Percentiles rank a stretch among this genome's conserved stretches.
Evolutionary conservation across 2,797 vertebrate genomes (phyloP).

Genomic region (Rhincodon typus): DNA sequence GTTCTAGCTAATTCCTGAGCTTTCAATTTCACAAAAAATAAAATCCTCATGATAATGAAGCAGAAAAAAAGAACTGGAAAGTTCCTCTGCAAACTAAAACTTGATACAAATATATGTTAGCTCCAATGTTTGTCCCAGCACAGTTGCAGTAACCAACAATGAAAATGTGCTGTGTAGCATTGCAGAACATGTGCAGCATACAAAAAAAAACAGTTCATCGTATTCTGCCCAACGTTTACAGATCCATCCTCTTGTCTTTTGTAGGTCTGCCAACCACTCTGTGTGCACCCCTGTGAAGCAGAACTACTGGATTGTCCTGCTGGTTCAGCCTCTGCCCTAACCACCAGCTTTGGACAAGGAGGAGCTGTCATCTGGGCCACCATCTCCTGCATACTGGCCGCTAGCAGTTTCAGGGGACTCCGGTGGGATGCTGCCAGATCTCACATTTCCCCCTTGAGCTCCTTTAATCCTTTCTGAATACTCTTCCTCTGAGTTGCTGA

Average conservation of each 20-base stretch:
- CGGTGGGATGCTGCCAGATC: conserved; percentile 31
- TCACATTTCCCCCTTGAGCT: conserved; percentile 18
- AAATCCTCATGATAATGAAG: neutral
- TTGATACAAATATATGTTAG: neutral
- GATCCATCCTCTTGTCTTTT: conserved; percentile 37
- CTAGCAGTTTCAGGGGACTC: conserved; percentile 35
- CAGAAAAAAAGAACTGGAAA: neutral
- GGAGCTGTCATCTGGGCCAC: conserved; percentile 33
- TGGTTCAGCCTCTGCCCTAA: conserved; percentile 36
- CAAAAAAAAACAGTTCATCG: conserved; percentile 16
- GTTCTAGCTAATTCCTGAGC: neutral
- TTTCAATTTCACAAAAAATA: neutral
- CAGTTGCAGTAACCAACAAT: neutral
- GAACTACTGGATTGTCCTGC: conserved; percentile 35
- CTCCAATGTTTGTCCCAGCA: neutral
- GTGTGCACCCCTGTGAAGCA: conserved; percentile 36
- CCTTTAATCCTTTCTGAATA: neutral
- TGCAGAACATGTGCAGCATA: conserved; percentile 20
- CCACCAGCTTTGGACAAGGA: conserved; percentile 36
- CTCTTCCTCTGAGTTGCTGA: conserved; percentile 3
- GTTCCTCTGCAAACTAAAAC: neutral
- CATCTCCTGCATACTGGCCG: conserved; percentile 33
- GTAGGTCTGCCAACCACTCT: conserved; percentile 37
- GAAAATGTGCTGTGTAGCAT: neutral
- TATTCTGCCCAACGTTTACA: conserved; percentile 37